phyloP scores from a whole-genome alignment of 2,797 vertebrate species.

The Alca torda region DNA sequence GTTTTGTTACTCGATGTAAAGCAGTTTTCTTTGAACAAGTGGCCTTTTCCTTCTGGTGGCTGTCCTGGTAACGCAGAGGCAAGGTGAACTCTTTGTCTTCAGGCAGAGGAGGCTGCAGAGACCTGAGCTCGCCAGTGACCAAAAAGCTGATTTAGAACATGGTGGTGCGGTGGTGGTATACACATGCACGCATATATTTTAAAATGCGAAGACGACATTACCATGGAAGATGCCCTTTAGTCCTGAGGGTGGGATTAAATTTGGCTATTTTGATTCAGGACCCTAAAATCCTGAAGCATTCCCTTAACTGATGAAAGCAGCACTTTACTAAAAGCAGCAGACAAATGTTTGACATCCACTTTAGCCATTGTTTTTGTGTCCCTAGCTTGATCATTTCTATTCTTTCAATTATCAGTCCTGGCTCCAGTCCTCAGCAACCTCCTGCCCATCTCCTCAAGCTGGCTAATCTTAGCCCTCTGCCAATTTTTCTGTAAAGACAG shows the following conservation, averaged over 20 bases:
- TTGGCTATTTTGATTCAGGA: background rate
- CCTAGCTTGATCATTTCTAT: background rate
- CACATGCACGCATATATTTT: fast-evolving
- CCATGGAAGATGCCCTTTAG: background rate
- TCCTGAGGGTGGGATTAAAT: background rate
- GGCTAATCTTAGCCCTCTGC: background rate
- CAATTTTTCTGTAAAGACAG: background rate
- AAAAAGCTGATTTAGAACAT: background rate
- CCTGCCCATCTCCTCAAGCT: background rate
- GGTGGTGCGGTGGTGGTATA: background rate
- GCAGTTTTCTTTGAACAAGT: background rate
- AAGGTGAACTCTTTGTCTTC: background rate
- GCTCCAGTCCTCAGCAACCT: background rate
- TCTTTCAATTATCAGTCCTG: background rate
- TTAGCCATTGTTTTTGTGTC: background rate
- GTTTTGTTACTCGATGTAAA: background rate
- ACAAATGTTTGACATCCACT: background rate
- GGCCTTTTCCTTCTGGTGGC: background rate
- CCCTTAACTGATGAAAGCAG: background rate
- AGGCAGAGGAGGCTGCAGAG: background rate
- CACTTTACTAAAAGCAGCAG: background rate
- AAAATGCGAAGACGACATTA: fast-evolving
- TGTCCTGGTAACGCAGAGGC: background rate
- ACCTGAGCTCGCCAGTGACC: background rate
- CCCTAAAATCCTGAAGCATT: background rate